phyloP scores from a whole-genome alignment of 2,113 vertebrate genomes.

The Calypte anna region DNA sequence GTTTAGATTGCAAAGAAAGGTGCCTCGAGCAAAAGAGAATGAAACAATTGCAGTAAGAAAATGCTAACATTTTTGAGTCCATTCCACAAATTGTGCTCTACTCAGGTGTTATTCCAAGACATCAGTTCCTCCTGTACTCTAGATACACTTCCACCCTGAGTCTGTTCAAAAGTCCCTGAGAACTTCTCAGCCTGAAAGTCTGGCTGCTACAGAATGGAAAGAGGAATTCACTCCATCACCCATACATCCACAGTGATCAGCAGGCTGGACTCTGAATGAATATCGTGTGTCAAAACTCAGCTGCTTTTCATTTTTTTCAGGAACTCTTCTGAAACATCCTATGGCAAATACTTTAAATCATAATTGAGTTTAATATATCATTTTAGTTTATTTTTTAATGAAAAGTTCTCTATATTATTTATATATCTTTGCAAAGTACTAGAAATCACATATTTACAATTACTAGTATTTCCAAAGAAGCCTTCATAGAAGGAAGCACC shows the following conservation, averaged over 20 bases:
- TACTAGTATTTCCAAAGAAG: not conserved
- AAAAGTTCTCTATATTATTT: not conserved
- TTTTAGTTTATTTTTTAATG: not conserved
- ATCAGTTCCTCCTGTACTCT: not conserved
- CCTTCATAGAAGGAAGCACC: not conserved
- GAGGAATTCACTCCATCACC: not conserved
- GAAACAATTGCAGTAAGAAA: slow-evolving; percentile 58
- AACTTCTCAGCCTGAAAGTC: not conserved
- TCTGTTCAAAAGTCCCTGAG: not conserved
- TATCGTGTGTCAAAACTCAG: not conserved
- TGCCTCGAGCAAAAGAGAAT: slow-evolving; percentile 13
- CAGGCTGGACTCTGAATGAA: not conserved
- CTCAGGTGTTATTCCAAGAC: not conserved
- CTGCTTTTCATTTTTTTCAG: not conserved
- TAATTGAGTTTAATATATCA: accelerated
- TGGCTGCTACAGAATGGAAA: not conserved
- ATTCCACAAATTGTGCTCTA: not conserved
- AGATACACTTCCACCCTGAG: not conserved
- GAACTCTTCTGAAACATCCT: not conserved
- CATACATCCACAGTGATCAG: not conserved
- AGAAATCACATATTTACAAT: not conserved
- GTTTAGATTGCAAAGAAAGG: slow-evolving; percentile 37
- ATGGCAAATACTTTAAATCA: not conserved
- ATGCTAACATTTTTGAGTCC: slow-evolving; percentile 5
- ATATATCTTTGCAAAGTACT: not conserved